phyloP scores from a whole-genome alignment of 2,888 invertebrate genomes.

The Cosmia pyralina region DNA sequence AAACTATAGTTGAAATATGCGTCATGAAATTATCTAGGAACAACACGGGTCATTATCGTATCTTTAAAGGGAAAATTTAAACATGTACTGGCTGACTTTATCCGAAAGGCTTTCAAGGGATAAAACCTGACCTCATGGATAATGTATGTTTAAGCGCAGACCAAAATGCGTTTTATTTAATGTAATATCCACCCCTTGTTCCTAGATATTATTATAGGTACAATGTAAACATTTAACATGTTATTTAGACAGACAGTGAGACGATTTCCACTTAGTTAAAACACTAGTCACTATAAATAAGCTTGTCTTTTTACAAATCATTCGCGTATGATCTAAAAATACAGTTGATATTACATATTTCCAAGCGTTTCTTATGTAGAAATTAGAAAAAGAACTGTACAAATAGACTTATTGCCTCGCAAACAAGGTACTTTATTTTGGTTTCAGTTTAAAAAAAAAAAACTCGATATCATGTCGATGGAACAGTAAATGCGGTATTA shows the following conservation, averaged over 20 bases:
- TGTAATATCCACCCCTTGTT: constrained; percentile 12
- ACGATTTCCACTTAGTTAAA: constrained; percentile 64
- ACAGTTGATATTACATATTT: constrained; percentile 74
- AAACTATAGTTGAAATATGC: constrained; percentile 46
- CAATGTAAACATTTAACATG: constrained; percentile 69
- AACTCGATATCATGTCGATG: constrained; percentile 58
- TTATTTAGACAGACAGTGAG: constrained; percentile 66
- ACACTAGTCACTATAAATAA: constrained; percentile 75
- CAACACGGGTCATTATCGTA: constrained; percentile 27
- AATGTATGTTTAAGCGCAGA: not conserved
- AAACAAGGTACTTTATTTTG: constrained; percentile 52
- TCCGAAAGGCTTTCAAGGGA: not conserved
- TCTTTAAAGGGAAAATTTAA: not conserved
- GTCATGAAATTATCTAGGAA: constrained; percentile 34
- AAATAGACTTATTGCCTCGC: constrained; percentile 63
- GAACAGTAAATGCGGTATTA: constrained; percentile 58
- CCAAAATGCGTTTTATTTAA: no score
- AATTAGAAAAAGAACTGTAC: constrained; percentile 69
- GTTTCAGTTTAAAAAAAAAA: constrained; percentile 45
- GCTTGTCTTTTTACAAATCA: constrained; percentile 76
- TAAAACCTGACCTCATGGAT: not conserved
- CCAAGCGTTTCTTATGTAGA: constrained; percentile 67
- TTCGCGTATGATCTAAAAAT: constrained; percentile 71
- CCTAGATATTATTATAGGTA: constrained; percentile 37
- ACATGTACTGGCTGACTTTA: not conserved